Conservation (phyloP, 1,140 invertebrate genomes). For the Drosophila ohnishii region DNA sequence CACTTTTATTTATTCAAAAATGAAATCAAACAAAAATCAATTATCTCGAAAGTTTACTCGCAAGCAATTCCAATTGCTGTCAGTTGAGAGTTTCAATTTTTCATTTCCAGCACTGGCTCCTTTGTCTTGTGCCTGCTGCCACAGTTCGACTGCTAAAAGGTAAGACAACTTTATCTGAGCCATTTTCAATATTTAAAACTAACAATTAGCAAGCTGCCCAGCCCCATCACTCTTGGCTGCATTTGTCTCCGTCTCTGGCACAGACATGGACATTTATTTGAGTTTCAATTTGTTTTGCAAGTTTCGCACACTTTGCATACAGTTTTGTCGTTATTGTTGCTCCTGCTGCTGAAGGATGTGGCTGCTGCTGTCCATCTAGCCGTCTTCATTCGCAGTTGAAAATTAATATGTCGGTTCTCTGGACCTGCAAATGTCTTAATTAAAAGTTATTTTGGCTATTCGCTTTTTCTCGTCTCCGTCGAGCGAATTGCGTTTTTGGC, state of each 20-base stretch:
- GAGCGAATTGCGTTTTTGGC: slow-evolving; percentile 42
- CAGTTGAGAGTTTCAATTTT: slow-evolving; percentile 22
- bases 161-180: slow-evolving; percentile 46
- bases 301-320: slow-evolving; percentile 61
- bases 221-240: slow-evolving; percentile 11
- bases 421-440: slow-evolving; percentile 76
- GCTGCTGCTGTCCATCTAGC: slow-evolving; percentile 45
- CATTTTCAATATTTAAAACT: slow-evolving; percentile 63
- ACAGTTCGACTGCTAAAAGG: slow-evolving; percentile 18
- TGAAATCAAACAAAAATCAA: slow-evolving; percentile 45
- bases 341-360: slow-evolving; percentile 13
- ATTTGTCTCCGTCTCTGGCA: slow-evolving; percentile 47
- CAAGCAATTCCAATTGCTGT: slow-evolving; percentile 14
- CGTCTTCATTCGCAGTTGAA: slow-evolving; percentile 67
- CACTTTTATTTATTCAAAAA: slow-evolving; percentile 29
- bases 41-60: slow-evolving; percentile 34
- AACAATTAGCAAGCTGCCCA: slow-evolving; percentile 48
- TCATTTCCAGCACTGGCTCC: slow-evolving; percentile 11
- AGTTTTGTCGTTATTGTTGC: slow-evolving; percentile 38
- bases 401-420: slow-evolving; percentile 74
- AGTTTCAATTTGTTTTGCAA: slow-evolving; percentile 65
- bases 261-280: slow-evolving; percentile 71
- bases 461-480: slow-evolving; percentile 11
- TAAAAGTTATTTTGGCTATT: slow-evolving; percentile 70
- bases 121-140: slow-evolving; percentile 6